Conservation (phyloP, 2,888 invertebrate genomes). For the Acleris cristana region DNA sequence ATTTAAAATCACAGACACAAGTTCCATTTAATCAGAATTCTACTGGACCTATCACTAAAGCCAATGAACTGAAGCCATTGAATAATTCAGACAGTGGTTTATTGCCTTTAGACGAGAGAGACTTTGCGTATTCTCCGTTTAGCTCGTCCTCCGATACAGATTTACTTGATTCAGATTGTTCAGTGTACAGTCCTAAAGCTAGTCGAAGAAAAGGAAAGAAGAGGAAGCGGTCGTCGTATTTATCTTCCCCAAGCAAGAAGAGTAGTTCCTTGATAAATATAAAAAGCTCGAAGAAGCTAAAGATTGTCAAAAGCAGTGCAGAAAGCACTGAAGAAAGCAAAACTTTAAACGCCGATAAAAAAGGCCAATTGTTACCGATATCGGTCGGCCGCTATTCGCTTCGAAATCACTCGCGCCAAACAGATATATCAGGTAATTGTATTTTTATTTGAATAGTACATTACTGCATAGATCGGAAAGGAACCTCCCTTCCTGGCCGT, state of each 20-base stretch:
- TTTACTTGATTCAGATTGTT: slow-evolving; percentile 77
- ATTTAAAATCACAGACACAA: slow-evolving; percentile 56
- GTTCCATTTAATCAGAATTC: slow-evolving; percentile 55
- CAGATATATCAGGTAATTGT: slow-evolving; percentile 69
- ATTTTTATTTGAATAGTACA: not conserved
- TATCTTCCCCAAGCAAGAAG: slow-evolving; percentile 70
- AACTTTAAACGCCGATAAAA: slow-evolving; percentile 46
- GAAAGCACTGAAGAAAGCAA: slow-evolving; percentile 58
- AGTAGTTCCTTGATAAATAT: slow-evolving; percentile 65
- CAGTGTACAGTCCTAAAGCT: slow-evolving; percentile 77
- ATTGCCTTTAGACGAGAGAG: slow-evolving; percentile 78
- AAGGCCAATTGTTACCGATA: slow-evolving; percentile 47
- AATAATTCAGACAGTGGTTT: slow-evolving; percentile 73
- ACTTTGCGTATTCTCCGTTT: slow-evolving; percentile 79
- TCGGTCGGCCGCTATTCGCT: slow-evolving; percentile 52
- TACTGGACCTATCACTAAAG: slow-evolving; percentile 54
- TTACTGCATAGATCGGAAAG: not conserved
- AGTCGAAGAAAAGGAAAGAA: slow-evolving; percentile 75
- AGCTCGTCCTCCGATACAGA: slow-evolving; percentile 80
- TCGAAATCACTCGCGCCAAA: slow-evolving; percentile 64
- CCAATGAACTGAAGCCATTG: slow-evolving; percentile 43
- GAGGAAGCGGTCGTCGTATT: slow-evolving; percentile 74
- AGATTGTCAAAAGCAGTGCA: slow-evolving; percentile 79
- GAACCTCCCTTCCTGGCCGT: no score
- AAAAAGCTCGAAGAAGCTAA: slow-evolving; percentile 77